A percentile compares a stretch with the other conserved stretches of the same genome.
Conservation (phyloP, 2,888 invertebrate genomes). For the Melieria crassipennis region DNA sequence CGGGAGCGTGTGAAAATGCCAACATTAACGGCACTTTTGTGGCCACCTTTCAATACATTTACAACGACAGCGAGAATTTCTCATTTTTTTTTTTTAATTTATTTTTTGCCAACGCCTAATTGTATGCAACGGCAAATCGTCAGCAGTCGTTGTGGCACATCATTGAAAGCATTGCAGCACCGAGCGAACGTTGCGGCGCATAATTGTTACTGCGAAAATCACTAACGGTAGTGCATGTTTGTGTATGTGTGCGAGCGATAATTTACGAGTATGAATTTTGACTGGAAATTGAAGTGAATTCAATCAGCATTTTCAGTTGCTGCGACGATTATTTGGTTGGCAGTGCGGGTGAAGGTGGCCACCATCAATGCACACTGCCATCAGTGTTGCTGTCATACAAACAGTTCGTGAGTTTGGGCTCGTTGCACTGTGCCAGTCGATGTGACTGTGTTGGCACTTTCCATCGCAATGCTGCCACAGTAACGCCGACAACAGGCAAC, state of each 20-base stretch:
- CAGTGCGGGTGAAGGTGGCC: not conserved
- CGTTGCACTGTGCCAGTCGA: too few species aligned
- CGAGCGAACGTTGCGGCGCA: too few species aligned
- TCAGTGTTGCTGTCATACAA: not conserved
- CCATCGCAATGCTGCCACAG: too few species aligned
- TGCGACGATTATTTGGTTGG: not conserved
- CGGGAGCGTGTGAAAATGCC: too few species aligned
- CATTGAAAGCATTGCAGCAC: too few species aligned
- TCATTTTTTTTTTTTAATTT: not conserved
- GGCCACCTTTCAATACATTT: too few species aligned
- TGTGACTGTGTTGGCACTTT: too few species aligned
- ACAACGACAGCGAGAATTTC: too few species aligned
- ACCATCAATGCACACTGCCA: not conserved
- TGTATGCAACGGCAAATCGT: conserved; percentile 4
- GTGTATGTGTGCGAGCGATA: not conserved
- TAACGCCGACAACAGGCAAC: not conserved
- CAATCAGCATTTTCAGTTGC: not conserved
- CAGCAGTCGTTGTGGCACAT: not conserved
- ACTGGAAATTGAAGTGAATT: not conserved
- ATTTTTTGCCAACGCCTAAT: conserved; percentile 5
- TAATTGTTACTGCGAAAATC: too few species aligned
- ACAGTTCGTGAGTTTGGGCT: not conserved
- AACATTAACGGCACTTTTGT: too few species aligned
- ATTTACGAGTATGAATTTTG: not conserved
- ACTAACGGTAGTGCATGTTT: not conserved